A percentile compares a stretch with the other conserved stretches of the same genome.
These are phyloP conservation scores for Norana najaformis DNA, from an alignment of 2,888 invertebrate genomes.

Conservation along the genomic window DNA sequence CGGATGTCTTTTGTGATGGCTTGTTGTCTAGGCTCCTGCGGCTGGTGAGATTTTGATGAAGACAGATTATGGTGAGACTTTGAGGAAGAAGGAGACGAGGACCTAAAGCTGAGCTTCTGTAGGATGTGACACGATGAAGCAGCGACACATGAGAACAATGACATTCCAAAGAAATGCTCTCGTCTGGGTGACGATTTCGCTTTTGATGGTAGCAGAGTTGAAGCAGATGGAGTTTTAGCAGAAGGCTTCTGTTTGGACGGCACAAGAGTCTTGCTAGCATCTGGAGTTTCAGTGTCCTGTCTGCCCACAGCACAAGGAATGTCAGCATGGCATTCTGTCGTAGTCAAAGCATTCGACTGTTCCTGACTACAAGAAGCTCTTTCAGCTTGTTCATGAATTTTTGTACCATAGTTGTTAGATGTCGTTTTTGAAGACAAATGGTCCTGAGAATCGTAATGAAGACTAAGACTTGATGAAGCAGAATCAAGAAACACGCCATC, in stretches of 20 bases:
- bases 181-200: background rate
- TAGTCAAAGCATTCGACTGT: background rate
- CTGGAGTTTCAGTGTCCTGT: background rate
- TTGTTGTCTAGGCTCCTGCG: background rate
- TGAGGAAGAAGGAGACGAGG: background rate
- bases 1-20: background rate
- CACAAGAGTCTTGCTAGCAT: background rate
- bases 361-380: background rate
- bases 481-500: background rate
- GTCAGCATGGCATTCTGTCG: background rate
- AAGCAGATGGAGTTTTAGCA: background rate
- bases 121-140: constrained; percentile 9
- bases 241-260: constrained; percentile 14
- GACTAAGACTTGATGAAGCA: background rate
- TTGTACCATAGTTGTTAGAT: background rate
- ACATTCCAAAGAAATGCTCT: constrained; percentile 18
- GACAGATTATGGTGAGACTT: background rate
- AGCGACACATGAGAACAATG: constrained; percentile 20
- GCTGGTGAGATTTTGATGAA: background rate
- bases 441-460: background rate
- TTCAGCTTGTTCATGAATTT: background rate
- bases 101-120: constrained; percentile 2
- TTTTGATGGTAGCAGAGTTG: background rate
- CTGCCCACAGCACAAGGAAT: background rate
- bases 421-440: background rate